phyloP scores from a whole-genome alignment of 2,888 invertebrate species.

The Keiferia lycopersicella region DNA sequence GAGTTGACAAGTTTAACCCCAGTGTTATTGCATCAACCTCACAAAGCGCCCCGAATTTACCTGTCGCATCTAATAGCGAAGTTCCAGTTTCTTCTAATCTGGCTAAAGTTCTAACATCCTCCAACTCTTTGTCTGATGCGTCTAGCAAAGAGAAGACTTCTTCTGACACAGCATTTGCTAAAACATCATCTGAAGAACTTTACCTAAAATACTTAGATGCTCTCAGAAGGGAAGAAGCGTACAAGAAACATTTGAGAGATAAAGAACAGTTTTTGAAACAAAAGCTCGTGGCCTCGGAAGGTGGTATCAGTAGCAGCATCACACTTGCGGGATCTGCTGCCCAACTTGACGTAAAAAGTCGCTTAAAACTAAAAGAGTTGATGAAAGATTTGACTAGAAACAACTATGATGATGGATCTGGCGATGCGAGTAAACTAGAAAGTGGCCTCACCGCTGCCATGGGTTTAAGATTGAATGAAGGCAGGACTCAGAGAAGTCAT shows the following conservation, averaged over 20 bases:
- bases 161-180: slow-evolving; percentile 54
- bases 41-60: slow-evolving; percentile 72
- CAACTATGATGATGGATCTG: slow-evolving; percentile 72
- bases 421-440: slow-evolving; percentile 73
- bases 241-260: slow-evolving; percentile 65
- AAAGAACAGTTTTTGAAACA: slow-evolving; percentile 71
- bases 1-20: slow-evolving; percentile 64
- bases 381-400: slow-evolving; percentile 72
- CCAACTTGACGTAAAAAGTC: slow-evolving; percentile 44
- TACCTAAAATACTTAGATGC: slow-evolving; percentile 70
- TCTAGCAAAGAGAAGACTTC: slow-evolving; percentile 60
- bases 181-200: slow-evolving; percentile 68
- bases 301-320: slow-evolving; percentile 32
- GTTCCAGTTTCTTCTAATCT: slow-evolving; percentile 44
- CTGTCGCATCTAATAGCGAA: slow-evolving; percentile 51
- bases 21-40: slow-evolving; percentile 65
- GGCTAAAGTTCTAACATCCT: slow-evolving; percentile 42
- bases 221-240: slow-evolving; percentile 62
- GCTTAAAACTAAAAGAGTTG: slow-evolving; percentile 59
- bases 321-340: slow-evolving; percentile 43
- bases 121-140: slow-evolving; percentile 62
- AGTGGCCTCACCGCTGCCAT: slow-evolving; percentile 53
- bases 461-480: slow-evolving; percentile 40
- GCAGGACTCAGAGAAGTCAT: slow-evolving; percentile 63
- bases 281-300: slow-evolving; percentile 62